These are phyloP conservation scores for Strix uralensis DNA, from an alignment of 2,113 vertebrate genomes.

Conservation along the genomic window DNA sequence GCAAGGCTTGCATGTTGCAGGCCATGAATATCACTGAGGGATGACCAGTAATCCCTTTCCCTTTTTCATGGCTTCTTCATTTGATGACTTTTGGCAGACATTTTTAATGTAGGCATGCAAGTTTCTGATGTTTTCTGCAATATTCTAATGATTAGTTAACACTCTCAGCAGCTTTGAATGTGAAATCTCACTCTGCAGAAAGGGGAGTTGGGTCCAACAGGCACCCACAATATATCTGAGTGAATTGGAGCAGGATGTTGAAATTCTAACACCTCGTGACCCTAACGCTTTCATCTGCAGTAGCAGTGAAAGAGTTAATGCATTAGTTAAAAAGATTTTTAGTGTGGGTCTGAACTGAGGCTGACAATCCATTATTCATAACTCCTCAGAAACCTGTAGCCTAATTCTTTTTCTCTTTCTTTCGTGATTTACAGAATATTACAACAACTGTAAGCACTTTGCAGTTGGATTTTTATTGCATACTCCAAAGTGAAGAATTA, in stretches of 20 bases:
- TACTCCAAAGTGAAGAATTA: slow-evolving; percentile 13
- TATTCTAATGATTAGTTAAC: neutral
- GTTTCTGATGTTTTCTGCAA: neutral
- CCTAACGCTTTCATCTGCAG: slow-evolving; percentile 30
- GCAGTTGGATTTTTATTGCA: slow-evolving; percentile 35
- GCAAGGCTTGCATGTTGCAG: neutral
- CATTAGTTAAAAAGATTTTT: slow-evolving; percentile 53
- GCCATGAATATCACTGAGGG: neutral
- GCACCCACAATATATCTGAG: neutral
- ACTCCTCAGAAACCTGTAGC: slow-evolving; percentile 17
- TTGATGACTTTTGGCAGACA: neutral
- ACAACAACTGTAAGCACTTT: slow-evolving; percentile 37
- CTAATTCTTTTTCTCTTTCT: slow-evolving; percentile 17
- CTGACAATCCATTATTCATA: slow-evolving; percentile 57
- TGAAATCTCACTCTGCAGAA: neutral
- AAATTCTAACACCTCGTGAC: slow-evolving; percentile 14
- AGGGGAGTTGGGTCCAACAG: neutral
- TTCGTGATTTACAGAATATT: slow-evolving; percentile 48
- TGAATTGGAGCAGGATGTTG: slow-evolving; percentile 24
- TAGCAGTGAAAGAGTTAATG: slow-evolving; percentile 45
- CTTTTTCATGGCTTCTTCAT: neutral
- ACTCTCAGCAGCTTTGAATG: neutral
- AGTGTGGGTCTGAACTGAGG: neutral
- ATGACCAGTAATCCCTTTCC: neutral
- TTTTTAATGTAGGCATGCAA: neutral